Evolutionary conservation across 2,113 vertebrate species (phyloP), one percentile per base, ranked within the genome.

Genomic region (Dryoscopus gambensis): DNA sequence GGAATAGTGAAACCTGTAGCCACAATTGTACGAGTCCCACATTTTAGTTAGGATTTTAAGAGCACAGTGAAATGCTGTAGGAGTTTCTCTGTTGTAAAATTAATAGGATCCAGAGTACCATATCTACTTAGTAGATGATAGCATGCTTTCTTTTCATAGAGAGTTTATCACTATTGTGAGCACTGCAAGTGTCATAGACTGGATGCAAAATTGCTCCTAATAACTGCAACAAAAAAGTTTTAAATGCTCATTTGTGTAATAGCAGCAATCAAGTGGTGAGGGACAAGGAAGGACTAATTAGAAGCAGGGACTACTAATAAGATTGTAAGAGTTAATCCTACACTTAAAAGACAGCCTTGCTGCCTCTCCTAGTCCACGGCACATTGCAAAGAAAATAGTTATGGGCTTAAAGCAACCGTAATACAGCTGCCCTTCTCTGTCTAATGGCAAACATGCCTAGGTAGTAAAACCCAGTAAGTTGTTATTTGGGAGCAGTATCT

Each of bases 1-100:
- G 96, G 83, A 97, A 85, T 97, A 97, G 97, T 96, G 94, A 97
- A 97, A 96, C 84, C 84, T 93, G 80, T 97, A 98, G 96, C 95
- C 97, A 96, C 7, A 21, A 96, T 92, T 77, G 91, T 90, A 94
- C 5, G 1, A 96, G 92, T 95, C 94, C 73, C 96, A 97, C 94
- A 93, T 95, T 88, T 96, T 95, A 97, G 96, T 87, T 98, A 97
- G 96, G 90, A 87, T 92, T 96, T 96, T 96, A 96, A 94, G 83
- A 97, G 93, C 92, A 95, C 95, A 92, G 92, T 97, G 82, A 97
- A 96, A 96, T 95, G 73, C 95, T 97, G 39, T 97, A 97, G 84
- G 78, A 82, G 65, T 95, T 96, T 96, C 93, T 95, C 96, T 96
- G 84, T 97, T 97, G 87, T 97, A 97, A 93, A 96, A 85, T 96